Evolutionary conservation across 2,113 vertebrate genomes (phyloP).

Genomic region (Phycodurus eques): DNA sequence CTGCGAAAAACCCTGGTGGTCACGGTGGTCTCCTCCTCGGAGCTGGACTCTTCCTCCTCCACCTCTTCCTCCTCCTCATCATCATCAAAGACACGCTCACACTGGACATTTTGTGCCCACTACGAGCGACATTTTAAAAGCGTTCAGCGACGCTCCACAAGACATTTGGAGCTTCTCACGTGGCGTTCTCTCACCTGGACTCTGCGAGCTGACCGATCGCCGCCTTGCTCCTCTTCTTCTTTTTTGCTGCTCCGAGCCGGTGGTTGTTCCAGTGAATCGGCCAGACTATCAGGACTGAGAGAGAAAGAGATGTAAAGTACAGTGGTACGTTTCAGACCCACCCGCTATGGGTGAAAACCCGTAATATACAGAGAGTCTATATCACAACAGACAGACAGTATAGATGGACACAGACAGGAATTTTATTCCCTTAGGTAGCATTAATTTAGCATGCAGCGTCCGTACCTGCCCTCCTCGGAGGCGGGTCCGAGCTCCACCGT

Average conservation of each 20-base stretch:
- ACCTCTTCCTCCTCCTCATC: not conserved
- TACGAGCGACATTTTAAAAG: not conserved
- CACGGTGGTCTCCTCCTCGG: conserved; percentile 86
- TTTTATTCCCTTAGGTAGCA: not conserved
- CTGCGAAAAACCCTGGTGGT: conserved; percentile 88
- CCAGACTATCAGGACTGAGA: conserved; percentile 75
- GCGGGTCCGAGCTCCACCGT: conserved; percentile 60
- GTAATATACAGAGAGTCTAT: too few species aligned
- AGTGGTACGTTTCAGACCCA: too few species aligned
- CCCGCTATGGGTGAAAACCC: too few species aligned
- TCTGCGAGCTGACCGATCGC: conserved; percentile 79
- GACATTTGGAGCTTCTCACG: too few species aligned
- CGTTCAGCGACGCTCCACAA: not conserved
- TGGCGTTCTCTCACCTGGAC: conserved; percentile 68
- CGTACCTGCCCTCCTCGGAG: conserved; percentile 82
- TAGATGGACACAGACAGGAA: too few species aligned
- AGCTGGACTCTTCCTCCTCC: conserved; percentile 76
- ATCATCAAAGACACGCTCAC: conserved; percentile 5
- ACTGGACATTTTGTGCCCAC: conserved; percentile 7
- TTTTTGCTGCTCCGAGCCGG: conserved; percentile 41
- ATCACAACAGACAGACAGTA: too few species aligned
- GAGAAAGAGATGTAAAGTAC: not conserved
- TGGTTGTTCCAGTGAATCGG: conserved; percentile 80
- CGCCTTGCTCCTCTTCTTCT: conserved; percentile 48
- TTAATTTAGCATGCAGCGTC: not conserved